A percentile compares a stretch with the other conserved stretches of the same genome.
These are phyloP conservation scores for Notothenia rossii DNA, from an alignment of 2,113 vertebrate genomes.

Conservation along the genomic window DNA sequence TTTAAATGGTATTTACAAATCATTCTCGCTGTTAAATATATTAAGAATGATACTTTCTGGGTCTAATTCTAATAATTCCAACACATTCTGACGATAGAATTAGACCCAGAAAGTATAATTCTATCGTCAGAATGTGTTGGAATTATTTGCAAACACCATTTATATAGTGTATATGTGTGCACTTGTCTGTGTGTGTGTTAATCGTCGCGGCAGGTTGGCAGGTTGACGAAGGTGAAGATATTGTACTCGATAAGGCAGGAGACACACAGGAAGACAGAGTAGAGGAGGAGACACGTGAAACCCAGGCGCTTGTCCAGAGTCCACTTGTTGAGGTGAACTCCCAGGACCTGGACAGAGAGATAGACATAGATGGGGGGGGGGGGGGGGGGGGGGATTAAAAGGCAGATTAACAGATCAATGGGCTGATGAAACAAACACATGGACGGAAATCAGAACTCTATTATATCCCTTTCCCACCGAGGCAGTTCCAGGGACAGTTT, in stretches of 20 bases:
- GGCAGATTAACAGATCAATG: not conserved
- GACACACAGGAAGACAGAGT: conserved; percentile 96
- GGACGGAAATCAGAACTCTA: not conserved
- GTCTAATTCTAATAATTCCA: not conserved
- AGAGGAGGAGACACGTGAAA: conserved; percentile 90
- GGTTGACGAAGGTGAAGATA: conserved; percentile 98
- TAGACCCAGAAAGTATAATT: too few relatives aligned
- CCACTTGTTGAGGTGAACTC: conserved; percentile 97
- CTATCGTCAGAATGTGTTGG: not conserved
- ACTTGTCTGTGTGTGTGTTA: conserved; percentile 68
- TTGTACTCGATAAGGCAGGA: conserved; percentile 99
- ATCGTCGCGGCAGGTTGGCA: conserved; percentile 94
- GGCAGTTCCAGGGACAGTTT: too few relatives aligned
- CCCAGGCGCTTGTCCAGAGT: conserved; percentile 94
- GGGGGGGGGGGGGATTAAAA: not conserved
- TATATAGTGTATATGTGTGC: not conserved
- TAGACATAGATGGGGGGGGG: not conserved
- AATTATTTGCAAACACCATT: conserved; percentile 19
- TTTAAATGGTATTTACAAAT: conserved; percentile 7
- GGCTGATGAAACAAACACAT: conserved; percentile 2
- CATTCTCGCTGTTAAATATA: not conserved
- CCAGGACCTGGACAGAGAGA: conserved; percentile 87
- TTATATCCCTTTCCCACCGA: not conserved
- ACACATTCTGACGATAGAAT: too few relatives aligned
- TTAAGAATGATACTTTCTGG: not conserved